Conservation (phyloP, 1,140 invertebrate genomes). For the Tribolium madens region DNA sequence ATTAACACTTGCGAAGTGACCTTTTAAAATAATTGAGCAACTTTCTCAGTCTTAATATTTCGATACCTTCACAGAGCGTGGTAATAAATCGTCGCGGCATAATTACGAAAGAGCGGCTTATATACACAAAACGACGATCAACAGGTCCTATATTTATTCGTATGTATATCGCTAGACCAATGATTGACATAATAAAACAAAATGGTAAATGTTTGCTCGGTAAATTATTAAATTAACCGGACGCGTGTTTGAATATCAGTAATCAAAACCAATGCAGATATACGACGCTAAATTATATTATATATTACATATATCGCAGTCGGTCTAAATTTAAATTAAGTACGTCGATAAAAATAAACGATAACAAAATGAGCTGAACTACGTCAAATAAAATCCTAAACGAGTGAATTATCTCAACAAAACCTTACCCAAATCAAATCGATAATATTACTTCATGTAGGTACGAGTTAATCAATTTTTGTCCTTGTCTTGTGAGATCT, state of each 20-base stretch:
- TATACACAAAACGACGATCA: constrained; percentile 33
- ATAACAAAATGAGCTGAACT: neutral
- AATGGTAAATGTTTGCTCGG: neutral
- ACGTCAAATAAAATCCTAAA: neutral
- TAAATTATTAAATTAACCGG: constrained; percentile 4
- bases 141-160: constrained; percentile 19
- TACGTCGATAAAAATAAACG: neutral
- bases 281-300: no score
- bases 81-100: constrained; percentile 43
- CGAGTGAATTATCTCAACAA: neutral
- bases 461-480: no score
- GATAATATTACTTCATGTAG: neutral
- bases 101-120: constrained; percentile 35
- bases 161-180: neutral
- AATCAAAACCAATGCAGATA: no score
- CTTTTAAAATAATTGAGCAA: constrained; percentile 38
- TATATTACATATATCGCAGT: neutral
- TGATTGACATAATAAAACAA: constrained; percentile 18
- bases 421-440: neutral
- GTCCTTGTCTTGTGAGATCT: no score
- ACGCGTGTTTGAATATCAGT: neutral
- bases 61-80: constrained; percentile 33
- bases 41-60: constrained; percentile 36
- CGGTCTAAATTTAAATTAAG: neutral
- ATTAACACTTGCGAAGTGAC: constrained; percentile 33